Base-by-base conservation (phyloP, 2,888 invertebrate genomes). In the Drosophila phalerata region DNA sequence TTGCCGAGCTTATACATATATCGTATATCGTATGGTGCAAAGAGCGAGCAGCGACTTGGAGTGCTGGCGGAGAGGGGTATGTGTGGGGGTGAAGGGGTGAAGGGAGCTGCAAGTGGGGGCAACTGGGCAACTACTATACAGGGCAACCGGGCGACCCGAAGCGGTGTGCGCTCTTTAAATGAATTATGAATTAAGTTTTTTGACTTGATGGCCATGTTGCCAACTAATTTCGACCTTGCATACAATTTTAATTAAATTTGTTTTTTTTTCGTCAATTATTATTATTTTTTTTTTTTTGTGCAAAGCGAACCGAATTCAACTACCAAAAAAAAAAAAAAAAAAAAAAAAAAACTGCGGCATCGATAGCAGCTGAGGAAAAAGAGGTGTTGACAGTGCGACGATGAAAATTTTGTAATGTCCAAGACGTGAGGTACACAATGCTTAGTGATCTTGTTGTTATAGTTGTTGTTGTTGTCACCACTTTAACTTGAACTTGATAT, bases 161-260 rank as follows among this genome's bases (percentile, higher is more conserved):
- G 40, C 19, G 13, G 42, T 52, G 65, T 32, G 77, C 62, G 85
- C 79, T 78, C 79, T 85, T 66, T 78, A 80, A 88, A 84, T 79
- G 78, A 88, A 89, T 82, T 88, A 88, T 88, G 80, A 81, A 84
- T 88, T 85, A 85, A 81, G 79, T 85, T 75, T 87, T 77, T 79
- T 62, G 73, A 70, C 89, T 81, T 85, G 87, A 87, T 71, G 89
- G 85, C 75, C 89, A 87, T 74, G 84, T 66, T 83, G 86, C 65
- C 86, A 84, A 81, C 85, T 82, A 86, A 88, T 86, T 81, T 77
- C 64, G 83, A 90, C 89, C 90, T 88, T 90, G 87, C 85, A 69
- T 74, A 82, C 79, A 83, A 83, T 90, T 85, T 90, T 85, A 90
- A 85, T 90, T 88, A 90, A 88, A 69, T 72, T 64, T n/a, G n/a